Percentiles rank a stretch among this genome's conserved stretches.
These are phyloP conservation scores for Vidua chalybeata DNA, from an alignment of 2,113 vertebrate genomes.

Conservation along the genomic window DNA sequence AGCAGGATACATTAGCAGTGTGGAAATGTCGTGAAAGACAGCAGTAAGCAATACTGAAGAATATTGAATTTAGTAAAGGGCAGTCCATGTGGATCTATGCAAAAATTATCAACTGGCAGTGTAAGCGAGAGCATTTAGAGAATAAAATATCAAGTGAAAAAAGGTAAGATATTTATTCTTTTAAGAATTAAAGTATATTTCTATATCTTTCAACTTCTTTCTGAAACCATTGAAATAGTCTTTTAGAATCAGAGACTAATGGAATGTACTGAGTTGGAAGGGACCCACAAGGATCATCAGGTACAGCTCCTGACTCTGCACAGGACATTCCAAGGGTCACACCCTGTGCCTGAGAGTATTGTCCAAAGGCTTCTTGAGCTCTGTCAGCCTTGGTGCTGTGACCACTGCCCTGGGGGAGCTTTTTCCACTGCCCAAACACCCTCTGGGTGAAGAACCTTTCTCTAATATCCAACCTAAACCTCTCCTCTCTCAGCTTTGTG, in stretches of 20 bases:
- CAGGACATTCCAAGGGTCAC: background rate
- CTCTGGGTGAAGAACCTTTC: background rate
- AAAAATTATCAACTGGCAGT: background rate
- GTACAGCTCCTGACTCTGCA: background rate
- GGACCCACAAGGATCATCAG: accelerated
- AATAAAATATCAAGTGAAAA: background rate
- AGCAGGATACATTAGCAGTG: background rate
- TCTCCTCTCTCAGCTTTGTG: background rate
- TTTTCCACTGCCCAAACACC: background rate
- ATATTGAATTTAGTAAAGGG: constrained; percentile 15
- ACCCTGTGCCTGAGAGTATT: background rate
- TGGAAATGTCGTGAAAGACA: background rate
- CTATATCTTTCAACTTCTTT: background rate
- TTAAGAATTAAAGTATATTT: background rate
- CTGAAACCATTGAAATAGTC: background rate
- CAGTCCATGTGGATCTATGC: background rate
- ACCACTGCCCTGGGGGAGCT: background rate
- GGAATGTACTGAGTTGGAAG: background rate
- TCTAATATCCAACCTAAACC: background rate
- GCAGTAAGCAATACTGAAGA: background rate
- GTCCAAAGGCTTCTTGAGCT: background rate
- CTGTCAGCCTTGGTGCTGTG: background rate
- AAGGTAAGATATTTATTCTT: background rate
- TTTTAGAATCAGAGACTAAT: background rate
- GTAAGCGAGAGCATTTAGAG: background rate